Conservation (phyloP, 2,113 vertebrate species). For the Callipepla squamata region DNA sequence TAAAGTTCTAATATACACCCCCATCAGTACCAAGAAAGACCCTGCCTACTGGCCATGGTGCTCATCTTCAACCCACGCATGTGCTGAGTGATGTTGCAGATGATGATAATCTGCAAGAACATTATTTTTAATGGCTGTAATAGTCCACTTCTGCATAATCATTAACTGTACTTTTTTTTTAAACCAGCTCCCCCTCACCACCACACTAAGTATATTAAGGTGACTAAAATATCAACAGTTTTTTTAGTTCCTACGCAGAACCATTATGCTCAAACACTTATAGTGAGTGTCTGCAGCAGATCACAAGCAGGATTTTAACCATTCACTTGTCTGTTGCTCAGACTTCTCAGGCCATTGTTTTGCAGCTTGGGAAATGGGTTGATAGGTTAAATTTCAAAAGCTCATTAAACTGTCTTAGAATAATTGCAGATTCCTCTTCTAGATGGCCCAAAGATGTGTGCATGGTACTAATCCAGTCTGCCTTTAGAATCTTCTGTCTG, state of each 20-base stretch:
- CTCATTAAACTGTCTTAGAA: not conserved
- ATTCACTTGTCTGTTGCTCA: constrained; percentile 13
- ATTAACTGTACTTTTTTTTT: constrained; percentile 67
- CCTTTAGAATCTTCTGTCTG: not conserved
- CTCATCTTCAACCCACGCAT: constrained; percentile 54
- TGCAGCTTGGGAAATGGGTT: not conserved
- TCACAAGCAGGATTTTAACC: constrained; percentile 18
- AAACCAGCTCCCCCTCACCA: not conserved
- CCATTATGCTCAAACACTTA: constrained; percentile 72
- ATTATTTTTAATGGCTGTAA: constrained; percentile 62
- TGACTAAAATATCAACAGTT: constrained; percentile 80
- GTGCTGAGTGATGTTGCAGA: not conserved
- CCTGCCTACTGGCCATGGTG: constrained; percentile 28
- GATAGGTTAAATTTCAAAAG: constrained; percentile 19
- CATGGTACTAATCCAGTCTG: not conserved
- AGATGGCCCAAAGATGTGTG: not conserved
- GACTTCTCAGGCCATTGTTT: constrained; percentile 45
- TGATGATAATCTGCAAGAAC: constrained; percentile 63
- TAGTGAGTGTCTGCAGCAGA: constrained; percentile 46
- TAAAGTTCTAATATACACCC: constrained; percentile 47
- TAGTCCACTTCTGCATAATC: constrained; percentile 75
- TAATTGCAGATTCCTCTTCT: not conserved
- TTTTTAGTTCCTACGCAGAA: constrained; percentile 73
- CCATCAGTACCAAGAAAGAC: constrained; percentile 44
- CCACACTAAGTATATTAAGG: constrained; percentile 65